phyloP scores from a whole-genome alignment of 2,797 vertebrate genomes.

The Margarornis squamiger region DNA sequence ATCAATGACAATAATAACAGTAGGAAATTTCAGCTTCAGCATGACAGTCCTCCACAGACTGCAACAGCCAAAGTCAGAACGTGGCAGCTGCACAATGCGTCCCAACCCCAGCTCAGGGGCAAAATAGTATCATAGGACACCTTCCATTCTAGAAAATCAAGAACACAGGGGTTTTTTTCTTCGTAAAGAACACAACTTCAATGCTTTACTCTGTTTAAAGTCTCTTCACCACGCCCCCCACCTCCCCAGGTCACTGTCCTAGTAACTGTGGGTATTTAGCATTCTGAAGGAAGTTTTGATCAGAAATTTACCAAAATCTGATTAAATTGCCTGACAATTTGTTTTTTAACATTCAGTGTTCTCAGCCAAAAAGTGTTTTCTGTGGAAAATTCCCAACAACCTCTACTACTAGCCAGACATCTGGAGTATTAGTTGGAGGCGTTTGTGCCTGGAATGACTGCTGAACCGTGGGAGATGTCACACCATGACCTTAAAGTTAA shows the following conservation, averaged over 20 bases:
- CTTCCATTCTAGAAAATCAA: background rate
- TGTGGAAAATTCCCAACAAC: slow-evolving; percentile 26
- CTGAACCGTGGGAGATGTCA: slow-evolving; percentile 30
- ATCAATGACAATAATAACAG: background rate
- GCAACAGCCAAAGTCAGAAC: background rate
- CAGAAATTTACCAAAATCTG: background rate
- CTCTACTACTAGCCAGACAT: background rate
- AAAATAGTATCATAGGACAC: background rate
- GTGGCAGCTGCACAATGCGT: background rate
- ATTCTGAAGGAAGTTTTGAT: background rate
- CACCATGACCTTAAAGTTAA: background rate
- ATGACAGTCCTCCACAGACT: background rate
- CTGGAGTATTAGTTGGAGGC: slow-evolving; percentile 16
- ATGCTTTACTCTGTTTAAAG: background rate
- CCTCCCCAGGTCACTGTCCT: background rate
- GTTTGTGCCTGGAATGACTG: background rate
- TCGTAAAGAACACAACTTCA: background rate
- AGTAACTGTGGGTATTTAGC: background rate
- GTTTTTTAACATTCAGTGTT: background rate
- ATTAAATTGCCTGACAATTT: background rate
- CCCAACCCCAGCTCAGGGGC: background rate
- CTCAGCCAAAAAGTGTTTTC: background rate
- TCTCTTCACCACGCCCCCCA: accelerated
- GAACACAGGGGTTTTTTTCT: background rate
- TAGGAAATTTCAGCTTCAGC: background rate